phyloP scores from a whole-genome alignment of 2,888 invertebrate species.

The Ctena decussata region DNA sequence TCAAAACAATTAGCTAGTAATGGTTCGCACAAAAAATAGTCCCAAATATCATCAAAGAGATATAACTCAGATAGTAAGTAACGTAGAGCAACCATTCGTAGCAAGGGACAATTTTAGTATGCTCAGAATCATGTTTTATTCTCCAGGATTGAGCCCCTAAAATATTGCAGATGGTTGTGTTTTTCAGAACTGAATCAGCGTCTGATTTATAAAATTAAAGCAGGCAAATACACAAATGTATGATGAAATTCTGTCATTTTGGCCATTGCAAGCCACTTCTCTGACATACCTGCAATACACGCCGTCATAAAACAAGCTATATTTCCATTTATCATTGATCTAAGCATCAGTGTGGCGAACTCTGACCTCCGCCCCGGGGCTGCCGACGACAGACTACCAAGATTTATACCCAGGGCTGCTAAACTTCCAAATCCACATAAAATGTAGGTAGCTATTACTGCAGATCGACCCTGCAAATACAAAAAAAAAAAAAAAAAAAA shows the following conservation, averaged over 20 bases:
- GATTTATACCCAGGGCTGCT: constrained; percentile 75
- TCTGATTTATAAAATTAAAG: too few species aligned
- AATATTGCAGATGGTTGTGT: too few species aligned
- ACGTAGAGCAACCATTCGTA: too few species aligned
- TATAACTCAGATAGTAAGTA: too few species aligned
- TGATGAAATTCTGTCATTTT: not conserved
- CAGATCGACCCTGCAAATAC: constrained; percentile 57
- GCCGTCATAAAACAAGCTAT: constrained; percentile 85
- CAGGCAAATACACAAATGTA: too few species aligned
- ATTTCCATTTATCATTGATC: constrained; percentile 83
- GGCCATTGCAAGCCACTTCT: not conserved
- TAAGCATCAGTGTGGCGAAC: constrained; percentile 66
- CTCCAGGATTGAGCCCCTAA: too few species aligned
- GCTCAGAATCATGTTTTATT: too few species aligned
- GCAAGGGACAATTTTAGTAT: too few species aligned
- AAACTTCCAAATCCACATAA: constrained; percentile 81
- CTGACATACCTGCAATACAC: constrained; percentile 81
- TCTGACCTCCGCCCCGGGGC: constrained; percentile 71
- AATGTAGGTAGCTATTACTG: constrained; percentile 75
- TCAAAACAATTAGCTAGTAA: too few species aligned
- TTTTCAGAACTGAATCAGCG: too few species aligned
- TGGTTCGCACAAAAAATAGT: too few species aligned
- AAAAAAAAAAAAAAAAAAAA: not conserved
- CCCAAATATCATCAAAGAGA: too few species aligned
- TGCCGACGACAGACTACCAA: constrained; percentile 71